Evolutionary conservation across 2,113 vertebrate genomes (phyloP), one percentile per base, ranked within the genome.

Genomic region (Platysteira castanea): DNA sequence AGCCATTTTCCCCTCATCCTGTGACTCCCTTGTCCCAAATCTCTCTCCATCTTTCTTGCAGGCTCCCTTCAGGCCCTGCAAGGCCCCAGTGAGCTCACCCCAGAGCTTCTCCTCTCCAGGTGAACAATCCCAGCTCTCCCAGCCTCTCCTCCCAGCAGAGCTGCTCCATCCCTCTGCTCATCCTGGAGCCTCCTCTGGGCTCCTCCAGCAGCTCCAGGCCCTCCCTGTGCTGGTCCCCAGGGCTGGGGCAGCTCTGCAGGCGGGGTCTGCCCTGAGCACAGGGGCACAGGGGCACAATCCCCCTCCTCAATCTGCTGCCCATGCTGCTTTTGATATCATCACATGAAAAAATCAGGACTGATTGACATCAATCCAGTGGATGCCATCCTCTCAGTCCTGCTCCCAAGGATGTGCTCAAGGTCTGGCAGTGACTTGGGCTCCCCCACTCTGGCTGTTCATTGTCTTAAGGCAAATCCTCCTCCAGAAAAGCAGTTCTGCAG

Each of bases 21-120:
- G 50, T 52, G 14, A 15, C 50, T 52, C 50, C 41, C 14, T 18
- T 74, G 24, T 13, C 13, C 0, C 1, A 0, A 20, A 10, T 78
- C 4, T 4, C 28, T 54, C 20, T 54, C n/a, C 8, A 8, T 2
- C 1, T 41, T 8, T 35, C 63, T 4, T 52, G 17, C 1, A 12
- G 8, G 26, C 26, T 5, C 10, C 22, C 12, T n/a, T 41, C 65
- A 54, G 24, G 15, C 0, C 0, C 56, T 87, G 30, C 0, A 63
- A 56, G 41, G 49, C 2, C 63, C 33, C 46, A 15, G 0, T 31
- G 1, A 7, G 10, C 1, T 57, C 20, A 26, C 33, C 17, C 10
- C 23, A 20, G 11, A 60, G 33, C 39, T 52, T 39, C 52, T 50
- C 52, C 31, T 67, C 30, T 41, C n/a, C 61, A 50, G 70, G 13